These are phyloP conservation scores for Amphipoea lucens DNA, from an alignment of 2,888 invertebrate genomes.

Conservation along the genomic window DNA sequence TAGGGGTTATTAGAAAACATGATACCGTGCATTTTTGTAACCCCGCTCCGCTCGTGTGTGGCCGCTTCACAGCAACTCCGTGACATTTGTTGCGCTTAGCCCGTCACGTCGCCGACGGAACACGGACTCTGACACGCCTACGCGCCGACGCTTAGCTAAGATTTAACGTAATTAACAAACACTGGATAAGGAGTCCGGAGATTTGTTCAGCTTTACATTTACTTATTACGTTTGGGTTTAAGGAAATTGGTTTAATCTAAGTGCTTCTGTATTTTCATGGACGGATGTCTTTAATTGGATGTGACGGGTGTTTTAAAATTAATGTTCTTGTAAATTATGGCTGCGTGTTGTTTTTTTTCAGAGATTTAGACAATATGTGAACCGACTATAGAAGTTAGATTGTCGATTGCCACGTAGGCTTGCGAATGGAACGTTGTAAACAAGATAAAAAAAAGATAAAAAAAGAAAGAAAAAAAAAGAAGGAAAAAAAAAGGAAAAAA, in stretches of 20 bases:
- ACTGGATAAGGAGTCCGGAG: slow-evolving; percentile 25
- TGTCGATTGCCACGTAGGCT: too few species aligned
- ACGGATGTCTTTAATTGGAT: slow-evolving; percentile 20
- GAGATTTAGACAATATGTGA: not conserved
- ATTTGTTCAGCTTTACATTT: slow-evolving; percentile 56
- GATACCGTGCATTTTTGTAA: not conserved
- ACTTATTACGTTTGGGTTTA: slow-evolving; percentile 30
- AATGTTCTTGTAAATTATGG: not conserved
- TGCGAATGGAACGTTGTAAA: not conserved
- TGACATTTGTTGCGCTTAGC: slow-evolving; percentile 62
- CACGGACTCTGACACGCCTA: slow-evolving; percentile 19
- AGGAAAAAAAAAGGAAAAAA: too few species aligned
- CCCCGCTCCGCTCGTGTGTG: slow-evolving; percentile 17
- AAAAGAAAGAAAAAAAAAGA: too few species aligned
- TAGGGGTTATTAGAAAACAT: not conserved
- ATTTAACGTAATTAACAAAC: slow-evolving; percentile 59
- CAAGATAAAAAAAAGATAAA: too few species aligned
- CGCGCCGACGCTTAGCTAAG: slow-evolving; percentile 51
- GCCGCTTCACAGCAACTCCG: slow-evolving; percentile 13
- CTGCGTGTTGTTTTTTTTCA: not conserved
- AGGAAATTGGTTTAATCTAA: not conserved
- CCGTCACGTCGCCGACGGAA: slow-evolving; percentile 49
- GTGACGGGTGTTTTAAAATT: not conserved
- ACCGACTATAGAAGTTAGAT: not conserved
- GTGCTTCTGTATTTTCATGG: not conserved